phyloP scores from a whole-genome alignment of 2,113 vertebrate species.

The Butastur rufipennis region DNA sequence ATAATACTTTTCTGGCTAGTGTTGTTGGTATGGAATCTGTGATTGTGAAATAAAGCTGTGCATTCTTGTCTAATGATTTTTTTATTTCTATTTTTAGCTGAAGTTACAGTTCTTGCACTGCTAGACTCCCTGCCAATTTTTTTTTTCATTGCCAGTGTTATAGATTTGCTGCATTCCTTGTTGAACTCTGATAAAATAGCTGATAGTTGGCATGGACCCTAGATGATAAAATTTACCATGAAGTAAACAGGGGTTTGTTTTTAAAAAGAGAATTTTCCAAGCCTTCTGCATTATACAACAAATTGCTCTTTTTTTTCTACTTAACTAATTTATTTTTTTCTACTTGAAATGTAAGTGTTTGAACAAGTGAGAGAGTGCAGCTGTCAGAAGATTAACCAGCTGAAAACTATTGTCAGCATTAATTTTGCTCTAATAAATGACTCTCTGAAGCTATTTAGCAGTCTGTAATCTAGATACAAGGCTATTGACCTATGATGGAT shows the following conservation, averaged over 20 bases:
- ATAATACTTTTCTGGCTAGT: background rate
- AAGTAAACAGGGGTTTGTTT: background rate
- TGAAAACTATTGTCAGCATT: conserved; percentile 82
- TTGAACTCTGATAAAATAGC: conserved; percentile 19
- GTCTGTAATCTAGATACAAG: conserved; percentile 75
- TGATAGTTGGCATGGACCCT: background rate
- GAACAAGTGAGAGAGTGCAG: conserved; percentile 77
- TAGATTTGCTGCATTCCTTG: background rate
- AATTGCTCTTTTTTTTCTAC: conserved; percentile 51
- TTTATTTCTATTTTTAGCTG: conserved; percentile 26
- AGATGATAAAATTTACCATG: background rate
- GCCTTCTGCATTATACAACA: conserved; percentile 38
- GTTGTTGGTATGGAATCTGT: background rate
- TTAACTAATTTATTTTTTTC: conserved; percentile 74
- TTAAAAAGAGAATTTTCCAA: conserved; percentile 23
- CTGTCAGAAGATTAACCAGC: conserved; percentile 82
- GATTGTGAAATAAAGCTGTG: background rate
- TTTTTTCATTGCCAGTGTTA: background rate
- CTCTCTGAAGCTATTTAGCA: conserved; percentile 78
- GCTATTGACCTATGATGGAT: conserved; percentile 76
- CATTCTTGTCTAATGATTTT: background rate
- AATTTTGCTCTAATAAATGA: conserved; percentile 80
- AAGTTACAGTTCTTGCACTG: background rate
- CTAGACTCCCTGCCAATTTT: background rate
- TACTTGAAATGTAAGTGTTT: conserved; percentile 76